These are phyloP conservation scores for Melitaea cinxia DNA, from an alignment of 1,140 invertebrate species.

Conservation along the genomic window DNA sequence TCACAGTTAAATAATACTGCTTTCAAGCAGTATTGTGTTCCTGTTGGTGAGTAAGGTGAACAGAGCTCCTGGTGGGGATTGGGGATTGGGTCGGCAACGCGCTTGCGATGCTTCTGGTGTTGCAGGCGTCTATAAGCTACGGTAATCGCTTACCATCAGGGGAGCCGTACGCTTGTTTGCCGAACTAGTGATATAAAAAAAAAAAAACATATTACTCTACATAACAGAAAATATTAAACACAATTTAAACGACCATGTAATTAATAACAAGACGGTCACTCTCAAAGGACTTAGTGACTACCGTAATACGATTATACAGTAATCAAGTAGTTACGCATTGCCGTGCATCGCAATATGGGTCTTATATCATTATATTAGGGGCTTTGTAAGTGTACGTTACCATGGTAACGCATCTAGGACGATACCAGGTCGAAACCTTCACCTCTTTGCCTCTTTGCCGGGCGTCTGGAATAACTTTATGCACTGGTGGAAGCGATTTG, in stretches of 20 bases:
- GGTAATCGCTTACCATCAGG: no score
- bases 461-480: constrained; percentile 26
- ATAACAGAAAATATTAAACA: background rate
- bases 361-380: constrained; percentile 15
- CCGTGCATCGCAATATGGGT: constrained; percentile 2
- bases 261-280: constrained; percentile 11
- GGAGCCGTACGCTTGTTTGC: no score
- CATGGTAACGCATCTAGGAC: constrained; percentile 63
- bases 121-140: no score
- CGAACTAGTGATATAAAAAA: no score
- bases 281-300: constrained; percentile 30
- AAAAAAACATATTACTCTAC: background rate
- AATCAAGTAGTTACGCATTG: constrained; percentile 35
- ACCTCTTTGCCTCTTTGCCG: constrained; percentile 54
- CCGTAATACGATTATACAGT: constrained; percentile 43
- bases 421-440: constrained; percentile 62
- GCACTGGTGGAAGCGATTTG: constrained; percentile 19
- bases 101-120: no score
- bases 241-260: background rate
- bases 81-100: no score
- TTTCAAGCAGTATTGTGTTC: no score
- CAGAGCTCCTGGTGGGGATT: no score
- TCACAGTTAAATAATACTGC: no score
- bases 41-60: no score
- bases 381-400: constrained; percentile 35